phyloP scores from a whole-genome alignment of 1,140 invertebrate species.

The Drosophila miranda region DNA sequence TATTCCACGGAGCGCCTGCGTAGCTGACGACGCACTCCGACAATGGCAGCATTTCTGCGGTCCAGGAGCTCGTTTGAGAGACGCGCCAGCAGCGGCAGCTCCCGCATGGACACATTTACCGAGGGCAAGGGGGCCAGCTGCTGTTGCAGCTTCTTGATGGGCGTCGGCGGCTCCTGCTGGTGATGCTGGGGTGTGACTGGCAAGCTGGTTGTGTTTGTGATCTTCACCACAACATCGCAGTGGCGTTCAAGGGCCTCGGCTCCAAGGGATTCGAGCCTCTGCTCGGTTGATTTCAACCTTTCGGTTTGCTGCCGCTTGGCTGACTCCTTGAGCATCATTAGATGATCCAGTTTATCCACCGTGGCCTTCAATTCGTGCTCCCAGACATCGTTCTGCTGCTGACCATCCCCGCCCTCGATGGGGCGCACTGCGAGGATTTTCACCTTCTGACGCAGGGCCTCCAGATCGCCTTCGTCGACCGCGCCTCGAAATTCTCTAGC shows the following conservation, averaged over 20 bases:
- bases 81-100: constrained; percentile 74
- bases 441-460: constrained; percentile 84
- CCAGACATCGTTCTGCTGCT: constrained; percentile 85
- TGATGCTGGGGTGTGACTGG: constrained; percentile 71
- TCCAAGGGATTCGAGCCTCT: constrained; percentile 69
- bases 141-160: constrained; percentile 75
- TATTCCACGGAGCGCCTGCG: constrained; percentile 76
- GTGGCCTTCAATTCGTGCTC: constrained; percentile 86
- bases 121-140: constrained; percentile 76
- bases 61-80: constrained; percentile 75
- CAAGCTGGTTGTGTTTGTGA: constrained; percentile 54
- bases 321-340: constrained; percentile 85
- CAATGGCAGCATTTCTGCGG: constrained; percentile 62
- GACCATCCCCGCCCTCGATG: constrained; percentile 85
- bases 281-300: constrained; percentile 47
- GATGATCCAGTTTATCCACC: constrained; percentile 86
- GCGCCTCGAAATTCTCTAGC: constrained; percentile 58
- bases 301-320: constrained; percentile 52
- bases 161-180: constrained; percentile 33
- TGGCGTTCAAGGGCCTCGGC: constrained; percentile 69
- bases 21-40: constrained; percentile 57
- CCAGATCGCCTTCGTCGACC: constrained; percentile 71
- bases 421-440: constrained; percentile 85
- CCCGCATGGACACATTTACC: constrained; percentile 80
- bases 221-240: constrained; percentile 48